phyloP scores from a whole-genome alignment of 2,797 vertebrate species.

The Pseudochaenichthys georgianus region DNA sequence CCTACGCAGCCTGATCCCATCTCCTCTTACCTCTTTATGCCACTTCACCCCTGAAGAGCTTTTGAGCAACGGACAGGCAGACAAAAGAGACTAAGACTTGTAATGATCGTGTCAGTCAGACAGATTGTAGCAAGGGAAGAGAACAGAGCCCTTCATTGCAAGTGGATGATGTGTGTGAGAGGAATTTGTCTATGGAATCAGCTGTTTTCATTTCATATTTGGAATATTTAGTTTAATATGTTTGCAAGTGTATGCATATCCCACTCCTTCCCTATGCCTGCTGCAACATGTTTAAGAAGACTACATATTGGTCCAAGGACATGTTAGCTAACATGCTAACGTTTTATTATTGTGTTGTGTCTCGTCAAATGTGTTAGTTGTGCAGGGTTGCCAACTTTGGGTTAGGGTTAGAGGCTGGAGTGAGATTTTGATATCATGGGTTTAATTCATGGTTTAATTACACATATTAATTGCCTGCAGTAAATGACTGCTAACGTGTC shows the following conservation, averaged over 20 bases:
- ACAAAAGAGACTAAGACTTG: conserved; percentile 40
- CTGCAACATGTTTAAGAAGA: not conserved
- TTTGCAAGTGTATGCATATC: not conserved
- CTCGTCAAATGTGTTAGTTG: too few species aligned
- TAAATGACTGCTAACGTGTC: too few species aligned
- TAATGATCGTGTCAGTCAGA: conserved; percentile 46
- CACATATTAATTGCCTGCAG: too few species aligned
- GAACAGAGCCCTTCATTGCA: conserved; percentile 14
- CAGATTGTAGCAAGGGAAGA: not conserved
- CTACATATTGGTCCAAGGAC: not conserved
- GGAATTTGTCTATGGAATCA: not conserved
- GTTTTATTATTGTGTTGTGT: not conserved
- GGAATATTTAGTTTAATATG: not conserved
- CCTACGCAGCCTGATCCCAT: conserved; percentile 55
- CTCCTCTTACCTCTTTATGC: conserved; percentile 55
- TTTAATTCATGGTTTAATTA: too few species aligned
- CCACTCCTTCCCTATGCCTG: not conserved
- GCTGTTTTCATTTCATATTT: not conserved
- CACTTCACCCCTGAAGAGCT: conserved; percentile 52
- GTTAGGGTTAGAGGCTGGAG: too few species aligned
- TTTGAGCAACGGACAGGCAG: conserved; percentile 40
- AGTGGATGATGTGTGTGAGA: not conserved
- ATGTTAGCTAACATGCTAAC: not conserved
- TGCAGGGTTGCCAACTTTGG: too few species aligned
- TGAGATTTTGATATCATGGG: too few species aligned